phyloP scores from a whole-genome alignment of 2,113 vertebrate species.

The Eublepharis macularius region DNA sequence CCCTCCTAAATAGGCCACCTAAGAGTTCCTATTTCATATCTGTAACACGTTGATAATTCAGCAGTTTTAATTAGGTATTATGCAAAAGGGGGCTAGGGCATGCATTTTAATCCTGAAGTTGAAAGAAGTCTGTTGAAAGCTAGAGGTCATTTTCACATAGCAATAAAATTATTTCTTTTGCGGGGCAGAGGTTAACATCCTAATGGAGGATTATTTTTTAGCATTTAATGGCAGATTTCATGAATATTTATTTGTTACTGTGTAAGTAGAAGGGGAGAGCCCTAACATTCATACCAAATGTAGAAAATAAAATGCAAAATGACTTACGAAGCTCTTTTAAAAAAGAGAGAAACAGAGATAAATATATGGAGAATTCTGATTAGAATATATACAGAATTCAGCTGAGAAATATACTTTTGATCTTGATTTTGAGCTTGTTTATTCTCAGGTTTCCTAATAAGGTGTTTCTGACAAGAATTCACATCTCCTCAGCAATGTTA shows the following conservation, averaged over 20 bases:
- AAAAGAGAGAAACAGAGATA: neutral
- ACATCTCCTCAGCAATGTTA: neutral
- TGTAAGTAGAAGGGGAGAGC: conserved; percentile 19
- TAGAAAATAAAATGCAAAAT: neutral
- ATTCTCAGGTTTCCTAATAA: neutral
- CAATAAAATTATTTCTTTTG: conserved; percentile 39
- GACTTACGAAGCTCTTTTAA: neutral
- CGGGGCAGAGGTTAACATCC: conserved; percentile 27
- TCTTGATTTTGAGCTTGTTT: neutral
- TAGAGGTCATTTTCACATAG: conserved; percentile 34
- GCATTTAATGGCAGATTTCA: neutral
- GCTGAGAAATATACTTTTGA: neutral
- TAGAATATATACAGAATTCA: neutral
- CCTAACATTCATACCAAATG: neutral
- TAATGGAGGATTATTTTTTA: conserved; percentile 34
- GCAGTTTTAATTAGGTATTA: conserved; percentile 53
- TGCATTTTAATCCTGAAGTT: conserved; percentile 41
- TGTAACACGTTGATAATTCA: conserved; percentile 37
- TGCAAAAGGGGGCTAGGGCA: conserved; percentile 34
- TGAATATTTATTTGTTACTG: conserved; percentile 51
- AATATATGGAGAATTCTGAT: neutral
- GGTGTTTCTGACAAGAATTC: neutral
- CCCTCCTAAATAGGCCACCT: neutral
- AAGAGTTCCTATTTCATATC: conserved; percentile 15
- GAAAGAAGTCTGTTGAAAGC: conserved; percentile 39